phyloP scores from a whole-genome alignment of 2,113 vertebrate genomes.

The Atherinomorus stipes region DNA sequence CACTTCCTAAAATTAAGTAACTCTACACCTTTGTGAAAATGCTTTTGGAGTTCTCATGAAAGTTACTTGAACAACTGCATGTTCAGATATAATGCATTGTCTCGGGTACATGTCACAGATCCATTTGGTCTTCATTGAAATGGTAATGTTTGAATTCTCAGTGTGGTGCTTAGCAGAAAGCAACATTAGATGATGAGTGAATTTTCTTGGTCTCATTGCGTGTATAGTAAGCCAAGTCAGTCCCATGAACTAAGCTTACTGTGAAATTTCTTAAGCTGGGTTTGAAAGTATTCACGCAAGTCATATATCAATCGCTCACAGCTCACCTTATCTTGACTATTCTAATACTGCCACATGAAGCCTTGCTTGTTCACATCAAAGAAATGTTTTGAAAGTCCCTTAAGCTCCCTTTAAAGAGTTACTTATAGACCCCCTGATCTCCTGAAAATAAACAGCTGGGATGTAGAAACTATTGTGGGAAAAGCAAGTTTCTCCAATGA shows the following conservation, averaged over 20 bases:
- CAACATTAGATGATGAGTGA: conserved; percentile 44
- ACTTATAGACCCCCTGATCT: conserved; percentile 55
- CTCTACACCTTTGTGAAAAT: conserved; percentile 55
- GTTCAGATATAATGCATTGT: conserved; percentile 2
- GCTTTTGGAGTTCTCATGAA: conserved; percentile 26
- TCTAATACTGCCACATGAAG: conserved; percentile 69
- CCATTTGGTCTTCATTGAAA: neutral
- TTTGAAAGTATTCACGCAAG: conserved; percentile 73
- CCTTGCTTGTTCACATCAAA: conserved; percentile 82
- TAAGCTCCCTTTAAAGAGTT: conserved; percentile 78
- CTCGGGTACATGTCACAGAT: neutral
- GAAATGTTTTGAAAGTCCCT: conserved; percentile 71
- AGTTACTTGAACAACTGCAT: conserved; percentile 14
- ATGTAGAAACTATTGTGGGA: conserved; percentile 75
- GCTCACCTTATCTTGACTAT: conserved; percentile 80
- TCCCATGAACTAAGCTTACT: conserved; percentile 64
- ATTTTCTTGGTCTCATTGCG: conserved; percentile 48
- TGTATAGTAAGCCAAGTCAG: conserved; percentile 49
- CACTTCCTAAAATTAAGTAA: conserved; percentile 58
- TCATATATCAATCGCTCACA: conserved; percentile 77
- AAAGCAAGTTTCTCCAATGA: conserved; percentile 57
- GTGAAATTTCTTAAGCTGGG: conserved; percentile 80
- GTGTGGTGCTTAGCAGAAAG: conserved; percentile 24
- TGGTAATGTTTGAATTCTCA: conserved; percentile 26
- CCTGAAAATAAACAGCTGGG: conserved; percentile 62